These are phyloP conservation scores for Drosophila paracracens DNA, from an alignment of 2,888 invertebrate species.

Conservation along the genomic window DNA sequence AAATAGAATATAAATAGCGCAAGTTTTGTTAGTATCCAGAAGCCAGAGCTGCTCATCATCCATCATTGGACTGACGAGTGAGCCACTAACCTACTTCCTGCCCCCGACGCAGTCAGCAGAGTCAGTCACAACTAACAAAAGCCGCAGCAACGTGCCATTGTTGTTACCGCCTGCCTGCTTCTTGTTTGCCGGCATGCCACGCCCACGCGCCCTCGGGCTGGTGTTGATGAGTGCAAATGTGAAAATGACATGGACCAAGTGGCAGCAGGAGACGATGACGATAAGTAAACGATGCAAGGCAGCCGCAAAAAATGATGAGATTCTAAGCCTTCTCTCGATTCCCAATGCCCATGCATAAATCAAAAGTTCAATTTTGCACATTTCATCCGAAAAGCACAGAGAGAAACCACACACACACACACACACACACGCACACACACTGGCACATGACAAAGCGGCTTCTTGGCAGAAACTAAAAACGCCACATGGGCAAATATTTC, in stretches of 20 bases:
- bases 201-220: conserved; percentile 29
- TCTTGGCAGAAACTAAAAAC: conserved; percentile 67
- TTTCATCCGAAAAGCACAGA: conserved; percentile 47
- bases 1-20: conserved; percentile 17
- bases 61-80: conserved; percentile 76
- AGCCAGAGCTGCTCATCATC: conserved; percentile 61
- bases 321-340: conserved; percentile 32
- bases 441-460: conserved; percentile 38
- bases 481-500: conserved; percentile 78
- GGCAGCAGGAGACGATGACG: conserved; percentile 30
- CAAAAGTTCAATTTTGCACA: conserved; percentile 71
- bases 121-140: conserved; percentile 33
- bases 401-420: background rate
- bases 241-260: conserved; percentile 66
- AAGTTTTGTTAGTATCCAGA: conserved; percentile 32
- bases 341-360: conserved; percentile 65
- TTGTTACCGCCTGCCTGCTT: conserved; percentile 37
- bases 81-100: conserved; percentile 79
- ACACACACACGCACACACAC: conserved; percentile 10
- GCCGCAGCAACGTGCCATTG: conserved; percentile 44
- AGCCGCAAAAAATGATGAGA: conserved; percentile 65
- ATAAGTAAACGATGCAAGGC: conserved; percentile 53
- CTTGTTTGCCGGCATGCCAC: conserved; percentile 69
- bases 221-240: conserved; percentile 73
- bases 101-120: conserved; percentile 30